Base-by-base conservation (phyloP, 2,113 vertebrate genomes). In the Helogale parvula region DNA sequence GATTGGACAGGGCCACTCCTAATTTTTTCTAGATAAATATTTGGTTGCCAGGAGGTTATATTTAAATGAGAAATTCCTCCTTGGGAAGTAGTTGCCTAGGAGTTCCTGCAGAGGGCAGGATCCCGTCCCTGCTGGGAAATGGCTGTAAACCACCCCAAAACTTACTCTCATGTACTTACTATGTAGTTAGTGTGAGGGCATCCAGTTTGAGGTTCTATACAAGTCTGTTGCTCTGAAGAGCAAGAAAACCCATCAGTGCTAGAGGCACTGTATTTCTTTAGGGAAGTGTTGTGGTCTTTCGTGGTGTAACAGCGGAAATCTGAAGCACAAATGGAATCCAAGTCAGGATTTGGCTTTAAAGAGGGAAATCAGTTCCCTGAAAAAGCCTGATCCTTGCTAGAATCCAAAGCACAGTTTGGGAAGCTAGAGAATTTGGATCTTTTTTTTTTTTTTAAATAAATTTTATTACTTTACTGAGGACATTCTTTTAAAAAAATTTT, bases 1-100 rank as follows among this genome's bases (percentile, higher is more conserved):
- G 41, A 92, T 98, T 97, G 98, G 97, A 98, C 74, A 94, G 27
- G n/a, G 96, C 94, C 96, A 98, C 95, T 93, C 96, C 96, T 91
- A 88, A 0, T 97, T 96, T 98, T 96, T 95, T 96, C 52, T 71
- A 97, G 82, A 97, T 98, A 98, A 98, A 98, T 98, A 98, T 98
- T 98, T 98, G 97, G 97, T 98, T 98, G 95, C 98, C 97, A 98
- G 88, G 98, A 97, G 84, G 93, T 93, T 98, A 96, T 96, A 98
- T 97, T 96, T 96, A 97, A 98, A 98, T 94, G 79, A 97, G 90
- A 88, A 95, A 93, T 96, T 76, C 31, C 68, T 95, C 68, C 88
- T 93, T 71, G 81, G 92, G 93, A 97, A 69, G 91, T 89, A 94
- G 65, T 93, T 98, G 95, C 94, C 68, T 91, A 88, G 12, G 50